Evolutionary conservation across 2,888 invertebrate species (phyloP), one percentile per base, ranked within the genome.

Genomic region (Apomyelois bistriatella): DNA sequence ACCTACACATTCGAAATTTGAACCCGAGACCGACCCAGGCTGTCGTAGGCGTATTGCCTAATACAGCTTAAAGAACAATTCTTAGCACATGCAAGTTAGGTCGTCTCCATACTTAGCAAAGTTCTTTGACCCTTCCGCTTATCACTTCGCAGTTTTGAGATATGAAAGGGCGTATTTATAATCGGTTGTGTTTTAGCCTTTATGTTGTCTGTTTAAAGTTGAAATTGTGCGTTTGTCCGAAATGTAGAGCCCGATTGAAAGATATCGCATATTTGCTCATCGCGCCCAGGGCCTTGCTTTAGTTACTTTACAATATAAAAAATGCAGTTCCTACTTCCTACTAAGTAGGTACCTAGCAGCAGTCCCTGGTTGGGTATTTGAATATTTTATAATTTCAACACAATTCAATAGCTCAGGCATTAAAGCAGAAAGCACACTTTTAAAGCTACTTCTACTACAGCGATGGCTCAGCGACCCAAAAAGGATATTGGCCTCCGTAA

Each of bases 91-190:
- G 59, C 60, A 58, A 60, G 64, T 50, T 55, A 38, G 13, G 38
- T 59, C 66, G 68, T 59, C 64, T 5, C 59, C 70, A 61, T 61
- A 62, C 67, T 68, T 66, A 76, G 72, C 76, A 77, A 78, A 83
- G 87, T 85, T 86, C 85, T 65, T 75, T 85, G 86, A 87, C 84
- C 86, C 79, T 77, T 73, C 83, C 79, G 84, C 85, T 86, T 87
- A 86, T 86, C 86, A 84, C 72, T 61, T 66, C 60, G 56, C 61
- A 58, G 65, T 64, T 68, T 35, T 10, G 51, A 63, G 58, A 59
- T 64, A 56, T 65, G 62, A 71, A 79, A 79, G 59, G 76, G 58
- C 71, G 58, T 71, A 81, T 66, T 62, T 69, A 38, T 38, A 13
- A 9, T 53, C 53, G 53, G 43, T 53, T 35, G 41, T 47, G 53